Percentiles rank a stretch among this genome's conserved stretches.
Conservation (phyloP, 2,888 invertebrate species). For the Norana najaformis region DNA sequence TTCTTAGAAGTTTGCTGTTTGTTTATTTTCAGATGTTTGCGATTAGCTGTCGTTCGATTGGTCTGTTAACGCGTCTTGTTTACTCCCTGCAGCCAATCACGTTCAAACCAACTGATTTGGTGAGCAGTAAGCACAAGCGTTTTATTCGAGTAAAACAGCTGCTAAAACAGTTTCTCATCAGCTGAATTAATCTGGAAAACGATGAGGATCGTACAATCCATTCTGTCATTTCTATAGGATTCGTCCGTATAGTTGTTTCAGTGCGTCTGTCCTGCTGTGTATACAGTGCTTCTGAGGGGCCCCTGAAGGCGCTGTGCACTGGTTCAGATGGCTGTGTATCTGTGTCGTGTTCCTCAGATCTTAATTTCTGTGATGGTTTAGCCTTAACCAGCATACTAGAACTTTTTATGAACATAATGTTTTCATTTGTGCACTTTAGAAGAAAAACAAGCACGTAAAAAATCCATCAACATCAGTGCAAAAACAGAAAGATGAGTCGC, state of each 20-base stretch:
- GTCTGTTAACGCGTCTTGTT: constrained; percentile 79
- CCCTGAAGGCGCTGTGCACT: too few species aligned
- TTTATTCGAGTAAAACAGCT: neutral
- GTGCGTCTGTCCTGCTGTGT: too few species aligned
- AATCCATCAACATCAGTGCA: neutral
- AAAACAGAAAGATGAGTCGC: neutral
- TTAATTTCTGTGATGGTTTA: too few species aligned
- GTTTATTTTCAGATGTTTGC: constrained; percentile 69
- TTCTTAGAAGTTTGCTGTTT: neutral
- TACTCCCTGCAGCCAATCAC: constrained; percentile 79
- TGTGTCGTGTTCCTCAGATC: too few species aligned
- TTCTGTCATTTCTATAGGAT: too few species aligned
- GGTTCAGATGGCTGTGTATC: too few species aligned
- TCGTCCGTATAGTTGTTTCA: neutral
- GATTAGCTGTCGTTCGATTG: constrained; percentile 76
- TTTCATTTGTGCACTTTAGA: neutral
- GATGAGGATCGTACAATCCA: too few species aligned
- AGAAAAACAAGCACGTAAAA: neutral
- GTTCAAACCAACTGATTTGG: constrained; percentile 67
- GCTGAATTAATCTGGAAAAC: too few species aligned
- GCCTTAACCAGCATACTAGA: too few species aligned
- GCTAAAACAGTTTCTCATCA: neutral
- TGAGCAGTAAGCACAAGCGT: constrained; percentile 10
- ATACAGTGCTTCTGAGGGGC: too few species aligned
- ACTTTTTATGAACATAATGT: too few species aligned